Percentiles rank a stretch among this genome's conserved stretches.
phyloP scores from a whole-genome alignment of 2,797 vertebrate genomes.

The Rachycentron canadum region DNA sequence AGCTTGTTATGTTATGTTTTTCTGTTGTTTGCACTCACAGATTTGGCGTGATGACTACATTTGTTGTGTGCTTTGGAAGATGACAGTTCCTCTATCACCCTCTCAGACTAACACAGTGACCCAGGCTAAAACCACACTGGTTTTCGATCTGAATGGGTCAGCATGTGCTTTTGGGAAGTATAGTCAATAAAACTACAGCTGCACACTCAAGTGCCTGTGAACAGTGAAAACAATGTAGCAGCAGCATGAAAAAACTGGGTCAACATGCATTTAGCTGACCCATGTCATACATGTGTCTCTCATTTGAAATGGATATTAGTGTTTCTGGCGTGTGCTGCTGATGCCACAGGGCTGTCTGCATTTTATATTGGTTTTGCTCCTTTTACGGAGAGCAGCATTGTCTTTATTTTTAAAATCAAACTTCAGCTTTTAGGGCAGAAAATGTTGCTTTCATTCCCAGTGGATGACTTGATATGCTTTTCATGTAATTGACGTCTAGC shows the following conservation, averaged over 20 bases:
- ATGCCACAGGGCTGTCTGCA: slow-evolving; percentile 69
- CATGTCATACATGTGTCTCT: slow-evolving; percentile 19
- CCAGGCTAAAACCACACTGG: slow-evolving; percentile 18
- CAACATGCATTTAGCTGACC: slow-evolving; percentile 35
- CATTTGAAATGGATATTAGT: slow-evolving; percentile 59
- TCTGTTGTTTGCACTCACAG: background rate
- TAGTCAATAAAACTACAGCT: slow-evolving; percentile 14
- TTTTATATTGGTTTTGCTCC: slow-evolving; percentile 39
- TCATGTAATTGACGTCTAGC: slow-evolving; percentile 78
- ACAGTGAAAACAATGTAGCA: slow-evolving; percentile 17
- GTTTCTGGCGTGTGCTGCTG: slow-evolving; percentile 50
- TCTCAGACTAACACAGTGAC: slow-evolving; percentile 21
- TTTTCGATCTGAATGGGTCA: slow-evolving; percentile 19
- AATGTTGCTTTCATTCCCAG: slow-evolving; percentile 67
- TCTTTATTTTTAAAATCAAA: slow-evolving; percentile 73
- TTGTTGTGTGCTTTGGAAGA: slow-evolving; percentile 12
- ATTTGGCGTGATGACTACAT: background rate
- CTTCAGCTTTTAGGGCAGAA: slow-evolving; percentile 70
- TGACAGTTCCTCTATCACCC: slow-evolving; percentile 10
- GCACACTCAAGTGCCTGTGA: background rate
- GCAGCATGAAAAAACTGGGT: slow-evolving; percentile 45
- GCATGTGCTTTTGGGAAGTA: slow-evolving; percentile 14
- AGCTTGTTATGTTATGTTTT: background rate
- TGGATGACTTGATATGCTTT: slow-evolving; percentile 70
- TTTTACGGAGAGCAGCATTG: slow-evolving; percentile 46